A percentile compares a stretch with the other conserved stretches of the same genome.
phyloP scores from a whole-genome alignment of 2,113 vertebrate species.

The Cygnus atratus region DNA sequence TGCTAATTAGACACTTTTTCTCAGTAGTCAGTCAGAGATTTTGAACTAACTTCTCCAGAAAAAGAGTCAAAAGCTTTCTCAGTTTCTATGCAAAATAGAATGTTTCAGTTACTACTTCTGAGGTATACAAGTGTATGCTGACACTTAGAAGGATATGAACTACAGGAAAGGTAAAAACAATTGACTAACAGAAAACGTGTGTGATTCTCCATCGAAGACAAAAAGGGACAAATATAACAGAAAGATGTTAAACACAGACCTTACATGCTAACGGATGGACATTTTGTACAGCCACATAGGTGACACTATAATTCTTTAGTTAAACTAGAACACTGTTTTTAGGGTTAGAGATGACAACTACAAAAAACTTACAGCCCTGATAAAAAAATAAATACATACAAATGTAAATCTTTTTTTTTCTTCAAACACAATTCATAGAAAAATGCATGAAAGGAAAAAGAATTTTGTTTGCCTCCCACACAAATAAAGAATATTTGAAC shows the following conservation, averaged over 20 bases:
- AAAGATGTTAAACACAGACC: background rate
- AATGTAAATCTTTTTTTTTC: background rate
- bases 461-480: background rate
- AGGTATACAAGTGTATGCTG: background rate
- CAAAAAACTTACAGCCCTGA: background rate
- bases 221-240: background rate
- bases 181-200: background rate
- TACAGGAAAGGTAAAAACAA: background rate
- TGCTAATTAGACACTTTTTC: background rate
- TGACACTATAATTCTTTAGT: background rate
- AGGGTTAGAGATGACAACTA: background rate
- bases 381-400: background rate
- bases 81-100: background rate
- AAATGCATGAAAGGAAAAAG: background rate
- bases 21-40: background rate
- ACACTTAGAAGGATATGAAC: background rate
- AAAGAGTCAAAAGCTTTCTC: background rate
- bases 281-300: background rate
- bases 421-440: background rate
- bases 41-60: background rate
- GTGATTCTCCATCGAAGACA: background rate
- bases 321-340: background rate
- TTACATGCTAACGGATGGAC: background rate
- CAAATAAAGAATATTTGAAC: background rate
- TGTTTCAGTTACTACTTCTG: background rate